These are phyloP conservation scores for Priocnemis perturbator DNA, from an alignment of 2,888 invertebrate genomes.

Conservation along the genomic window DNA sequence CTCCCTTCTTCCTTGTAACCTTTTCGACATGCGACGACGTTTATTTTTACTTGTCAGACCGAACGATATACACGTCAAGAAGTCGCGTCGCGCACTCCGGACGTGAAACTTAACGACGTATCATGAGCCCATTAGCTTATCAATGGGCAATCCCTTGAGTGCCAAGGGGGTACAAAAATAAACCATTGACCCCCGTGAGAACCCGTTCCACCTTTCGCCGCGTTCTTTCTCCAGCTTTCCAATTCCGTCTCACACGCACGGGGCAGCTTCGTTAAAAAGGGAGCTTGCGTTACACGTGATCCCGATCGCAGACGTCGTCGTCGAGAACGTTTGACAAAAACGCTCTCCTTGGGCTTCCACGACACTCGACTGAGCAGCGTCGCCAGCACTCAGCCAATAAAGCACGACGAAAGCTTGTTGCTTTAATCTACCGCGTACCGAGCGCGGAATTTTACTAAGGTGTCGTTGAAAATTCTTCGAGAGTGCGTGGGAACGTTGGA, in stretches of 20 bases:
- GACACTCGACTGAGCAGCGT: constrained; percentile 7
- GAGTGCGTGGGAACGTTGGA: not conserved
- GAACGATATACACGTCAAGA: too few species aligned
- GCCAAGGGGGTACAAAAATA: constrained; percentile 68
- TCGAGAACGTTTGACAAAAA: constrained; percentile 47
- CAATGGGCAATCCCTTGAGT: constrained; percentile 64
- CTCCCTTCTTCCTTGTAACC: too few species aligned
- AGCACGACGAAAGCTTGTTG: constrained; percentile 35
- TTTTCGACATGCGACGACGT: too few species aligned
- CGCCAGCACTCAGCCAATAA: not conserved
- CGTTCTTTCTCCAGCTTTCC: constrained; percentile 33
- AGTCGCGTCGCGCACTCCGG: constrained; percentile 47
- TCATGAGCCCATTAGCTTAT: constrained; percentile 70
- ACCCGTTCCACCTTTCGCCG: constrained; percentile 47
- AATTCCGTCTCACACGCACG: constrained; percentile 35
- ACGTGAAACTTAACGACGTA: constrained; percentile 51
- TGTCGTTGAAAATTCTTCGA: not conserved
- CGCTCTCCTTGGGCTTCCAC: constrained; percentile 23
- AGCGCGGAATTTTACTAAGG: not conserved
- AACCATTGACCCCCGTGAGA: constrained; percentile 66
- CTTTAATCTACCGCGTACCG: constrained; percentile 25
- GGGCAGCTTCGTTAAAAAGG: constrained; percentile 40
- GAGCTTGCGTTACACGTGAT: constrained; percentile 40
- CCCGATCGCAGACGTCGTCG: constrained; percentile 29
- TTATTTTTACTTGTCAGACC: too few species aligned